Evolutionary conservation across 2,113 vertebrate species (phyloP).

Genomic region (Pelecanoides urinatrix): DNA sequence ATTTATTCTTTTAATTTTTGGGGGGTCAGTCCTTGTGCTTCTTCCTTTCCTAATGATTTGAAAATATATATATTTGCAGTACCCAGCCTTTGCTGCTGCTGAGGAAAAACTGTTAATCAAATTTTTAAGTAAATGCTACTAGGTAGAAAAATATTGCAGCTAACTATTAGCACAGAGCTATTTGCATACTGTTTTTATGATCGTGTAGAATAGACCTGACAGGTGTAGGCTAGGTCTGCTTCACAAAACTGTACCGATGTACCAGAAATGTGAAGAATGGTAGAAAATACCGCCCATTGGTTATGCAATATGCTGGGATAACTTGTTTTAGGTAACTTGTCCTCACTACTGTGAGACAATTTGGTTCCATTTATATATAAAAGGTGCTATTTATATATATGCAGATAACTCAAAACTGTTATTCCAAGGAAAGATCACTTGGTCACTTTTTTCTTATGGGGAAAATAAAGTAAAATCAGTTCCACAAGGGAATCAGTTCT

Average conservation of each 20-base stretch:
- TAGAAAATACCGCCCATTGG: neutral
- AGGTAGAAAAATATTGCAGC: neutral
- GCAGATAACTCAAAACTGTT: neutral
- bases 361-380: neutral
- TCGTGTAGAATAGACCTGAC: neutral
- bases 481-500: neutral
- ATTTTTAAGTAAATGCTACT: neutral
- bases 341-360: neutral
- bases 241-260: neutral
- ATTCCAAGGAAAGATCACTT: neutral
- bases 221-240: neutral
- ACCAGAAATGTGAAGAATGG: neutral
- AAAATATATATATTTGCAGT: neutral
- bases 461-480: neutral
- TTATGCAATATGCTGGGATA: neutral
- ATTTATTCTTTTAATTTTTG: neutral
- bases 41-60: neutral
- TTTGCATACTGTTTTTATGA: neutral
- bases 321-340: neutral
- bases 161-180: neutral
- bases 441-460: neutral
- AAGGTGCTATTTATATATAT: neutral
- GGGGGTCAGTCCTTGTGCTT: neutral
- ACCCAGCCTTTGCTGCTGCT: neutral
- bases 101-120: neutral